Evolutionary conservation across 2,797 vertebrate species (phyloP).

Genomic region (Vultur gryphus): DNA sequence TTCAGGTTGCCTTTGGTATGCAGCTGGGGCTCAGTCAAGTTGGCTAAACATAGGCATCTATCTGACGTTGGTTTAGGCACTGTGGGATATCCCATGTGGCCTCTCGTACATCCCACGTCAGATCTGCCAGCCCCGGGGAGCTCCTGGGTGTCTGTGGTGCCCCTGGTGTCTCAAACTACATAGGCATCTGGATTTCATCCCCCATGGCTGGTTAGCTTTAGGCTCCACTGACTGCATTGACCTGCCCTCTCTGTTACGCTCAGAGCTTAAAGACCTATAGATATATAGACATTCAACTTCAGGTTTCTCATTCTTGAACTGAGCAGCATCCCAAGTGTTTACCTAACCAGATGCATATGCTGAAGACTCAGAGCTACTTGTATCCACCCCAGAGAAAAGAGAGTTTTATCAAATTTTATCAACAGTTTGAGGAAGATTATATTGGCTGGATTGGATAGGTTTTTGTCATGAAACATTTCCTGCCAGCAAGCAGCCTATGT

Average conservation of each 20-base stretch:
- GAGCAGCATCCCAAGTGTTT: neutral
- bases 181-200: neutral
- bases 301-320: neutral
- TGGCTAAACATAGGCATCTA: neutral
- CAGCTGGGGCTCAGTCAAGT: neutral
- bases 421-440: neutral
- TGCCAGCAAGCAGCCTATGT: neutral
- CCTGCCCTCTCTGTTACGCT: neutral
- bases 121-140: neutral
- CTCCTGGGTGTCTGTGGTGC: neutral
- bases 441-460: neutral
- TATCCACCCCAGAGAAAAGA: neutral
- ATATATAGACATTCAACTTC: neutral
- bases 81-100: rapidly evolving
- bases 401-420: neutral
- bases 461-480: neutral
- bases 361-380: neutral
- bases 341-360: neutral
- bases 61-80: neutral
- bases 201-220: neutral
- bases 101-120: neutral
- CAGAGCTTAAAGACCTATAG: neutral
- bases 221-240: neutral
- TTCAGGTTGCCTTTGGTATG: neutral
- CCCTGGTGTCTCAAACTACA: neutral